Evolutionary conservation across 2,113 vertebrate genomes (phyloP).

Genomic region (Dicerorhinus sumatrensis): DNA sequence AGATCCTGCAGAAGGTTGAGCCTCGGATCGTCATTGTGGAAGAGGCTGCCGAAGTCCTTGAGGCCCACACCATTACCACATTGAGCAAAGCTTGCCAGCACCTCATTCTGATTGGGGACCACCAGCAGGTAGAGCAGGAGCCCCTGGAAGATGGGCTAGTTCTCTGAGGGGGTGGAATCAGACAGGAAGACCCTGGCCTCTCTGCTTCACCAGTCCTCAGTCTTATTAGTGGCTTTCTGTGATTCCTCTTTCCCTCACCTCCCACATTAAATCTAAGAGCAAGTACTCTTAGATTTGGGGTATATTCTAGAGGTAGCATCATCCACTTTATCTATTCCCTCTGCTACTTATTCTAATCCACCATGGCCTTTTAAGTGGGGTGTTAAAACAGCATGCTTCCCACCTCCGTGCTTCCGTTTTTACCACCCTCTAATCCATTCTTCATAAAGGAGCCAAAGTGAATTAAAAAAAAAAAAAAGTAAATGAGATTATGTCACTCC

Average conservation of each 20-base stretch:
- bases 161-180: neutral
- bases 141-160: neutral
- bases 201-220: neutral
- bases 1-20: slow-evolving; percentile 90
- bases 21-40: slow-evolving; percentile 94
- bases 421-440: neutral
- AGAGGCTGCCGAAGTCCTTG: slow-evolving; percentile 97
- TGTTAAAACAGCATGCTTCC: neutral
- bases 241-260: neutral
- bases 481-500: neutral
- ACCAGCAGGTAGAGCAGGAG: slow-evolving; percentile 92
- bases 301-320: neutral
- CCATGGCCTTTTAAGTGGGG: neutral
- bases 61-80: slow-evolving; percentile 96
- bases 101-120: slow-evolving; percentile 98
- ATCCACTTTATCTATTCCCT: neutral
- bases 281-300: neutral
- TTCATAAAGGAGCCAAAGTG: slow-evolving; percentile 16
- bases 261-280: neutral
- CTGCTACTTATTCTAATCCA: neutral
- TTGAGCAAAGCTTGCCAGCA: slow-evolving; percentile 94
- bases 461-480: neutral
- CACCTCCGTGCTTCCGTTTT: neutral
- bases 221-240: neutral
- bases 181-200: neutral